A percentile compares a stretch with the other conserved stretches of the same genome.
These are phyloP conservation scores for Oligia fasciuncula DNA, from an alignment of 2,888 invertebrate genomes.

Conservation along the genomic window DNA sequence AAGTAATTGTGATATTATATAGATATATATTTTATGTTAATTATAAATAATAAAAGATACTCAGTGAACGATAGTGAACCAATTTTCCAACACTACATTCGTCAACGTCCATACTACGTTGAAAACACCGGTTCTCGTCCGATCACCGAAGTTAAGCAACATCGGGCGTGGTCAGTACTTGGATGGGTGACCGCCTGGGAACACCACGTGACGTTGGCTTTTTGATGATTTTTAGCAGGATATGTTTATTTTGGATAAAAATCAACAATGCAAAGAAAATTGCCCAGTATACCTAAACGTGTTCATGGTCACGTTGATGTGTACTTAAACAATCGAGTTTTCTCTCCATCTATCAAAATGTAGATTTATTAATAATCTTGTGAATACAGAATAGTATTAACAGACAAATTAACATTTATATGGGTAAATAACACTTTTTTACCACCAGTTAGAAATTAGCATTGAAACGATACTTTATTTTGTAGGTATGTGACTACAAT, in stretches of 20 bases:
- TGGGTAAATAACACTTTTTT: too few species aligned
- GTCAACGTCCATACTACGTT: constrained; percentile 82
- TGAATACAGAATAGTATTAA: too few species aligned
- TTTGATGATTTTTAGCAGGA: too few species aligned
- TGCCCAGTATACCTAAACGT: too few species aligned
- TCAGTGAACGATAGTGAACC: neutral
- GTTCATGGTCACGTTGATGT: too few species aligned
- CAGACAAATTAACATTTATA: too few species aligned
- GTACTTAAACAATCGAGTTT: too few species aligned
- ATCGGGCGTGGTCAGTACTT: constrained; percentile 87
- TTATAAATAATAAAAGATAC: too few species aligned
- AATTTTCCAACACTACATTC: fast-evolving
- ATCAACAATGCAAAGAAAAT: too few species aligned
- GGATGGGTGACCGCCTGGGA: constrained; percentile 86
- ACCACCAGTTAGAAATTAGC: neutral
- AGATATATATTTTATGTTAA: neutral
- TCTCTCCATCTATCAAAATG: too few species aligned
- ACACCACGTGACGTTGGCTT: constrained; percentile 32
- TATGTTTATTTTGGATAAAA: too few species aligned
- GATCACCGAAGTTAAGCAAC: constrained; percentile 88
- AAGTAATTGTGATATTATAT: neutral
- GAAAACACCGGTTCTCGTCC: constrained; percentile 87
- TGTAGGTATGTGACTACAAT: neutral
- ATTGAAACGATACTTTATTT: neutral
- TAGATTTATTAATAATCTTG: too few species aligned